These are phyloP conservation scores for Myocastor coypus DNA, from an alignment of 2,113 vertebrate genomes.

Conservation along the genomic window DNA sequence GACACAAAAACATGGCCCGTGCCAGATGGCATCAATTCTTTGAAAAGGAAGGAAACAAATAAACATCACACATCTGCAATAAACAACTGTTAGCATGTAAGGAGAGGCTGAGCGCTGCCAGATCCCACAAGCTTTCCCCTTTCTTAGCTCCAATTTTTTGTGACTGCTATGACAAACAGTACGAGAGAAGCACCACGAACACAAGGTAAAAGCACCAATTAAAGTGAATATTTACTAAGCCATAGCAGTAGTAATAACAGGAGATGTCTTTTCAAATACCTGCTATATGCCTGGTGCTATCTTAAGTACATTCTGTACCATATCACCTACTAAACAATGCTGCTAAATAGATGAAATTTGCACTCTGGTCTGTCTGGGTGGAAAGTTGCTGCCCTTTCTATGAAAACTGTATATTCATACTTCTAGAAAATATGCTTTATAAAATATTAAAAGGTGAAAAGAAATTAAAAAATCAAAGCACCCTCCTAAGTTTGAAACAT, in stretches of 20 bases:
- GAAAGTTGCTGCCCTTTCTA: background rate
- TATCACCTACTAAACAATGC: background rate
- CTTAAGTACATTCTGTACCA: background rate
- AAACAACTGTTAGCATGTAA: background rate
- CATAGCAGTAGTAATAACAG: background rate
- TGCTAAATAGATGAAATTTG: background rate
- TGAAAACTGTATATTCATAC: background rate
- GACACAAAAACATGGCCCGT: background rate
- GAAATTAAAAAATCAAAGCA: background rate
- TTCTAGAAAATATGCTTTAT: background rate
- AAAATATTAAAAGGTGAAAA: background rate
- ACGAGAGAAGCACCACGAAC: background rate
- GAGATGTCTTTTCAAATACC: background rate
- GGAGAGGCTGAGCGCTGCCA: background rate
- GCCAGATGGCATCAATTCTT: background rate
- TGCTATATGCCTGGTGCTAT: background rate
- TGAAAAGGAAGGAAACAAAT: slow-evolving; percentile 2
- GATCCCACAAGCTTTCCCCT: background rate
- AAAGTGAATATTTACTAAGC: slow-evolving; percentile 4
- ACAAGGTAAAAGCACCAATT: background rate
- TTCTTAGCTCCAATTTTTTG: background rate
- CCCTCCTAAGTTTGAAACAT: background rate
- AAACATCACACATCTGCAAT: background rate
- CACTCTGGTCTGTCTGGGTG: background rate
- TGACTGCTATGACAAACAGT: background rate